These are phyloP conservation scores for Strix uralensis DNA, from an alignment of 2,113 vertebrate species.

Conservation along the genomic window DNA sequence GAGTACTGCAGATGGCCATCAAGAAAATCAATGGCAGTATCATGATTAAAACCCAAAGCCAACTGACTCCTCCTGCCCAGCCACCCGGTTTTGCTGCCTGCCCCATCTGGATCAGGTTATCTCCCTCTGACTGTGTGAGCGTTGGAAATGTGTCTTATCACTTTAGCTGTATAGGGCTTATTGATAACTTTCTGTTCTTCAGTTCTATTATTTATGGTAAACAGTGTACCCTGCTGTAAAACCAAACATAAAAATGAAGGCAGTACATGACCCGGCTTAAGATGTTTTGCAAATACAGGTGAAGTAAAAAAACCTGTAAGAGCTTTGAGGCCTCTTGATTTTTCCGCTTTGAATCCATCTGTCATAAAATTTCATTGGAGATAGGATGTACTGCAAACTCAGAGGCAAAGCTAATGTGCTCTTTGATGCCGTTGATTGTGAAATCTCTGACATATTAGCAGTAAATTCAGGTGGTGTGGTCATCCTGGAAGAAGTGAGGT, in stretches of 20 bases:
- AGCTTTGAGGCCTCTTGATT: background rate
- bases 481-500: background rate
- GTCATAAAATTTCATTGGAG: background rate
- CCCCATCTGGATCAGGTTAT: background rate
- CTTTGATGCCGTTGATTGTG: background rate
- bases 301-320: background rate
- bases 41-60: background rate
- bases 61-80: fast-evolving
- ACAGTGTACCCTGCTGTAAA: background rate
- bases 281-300: background rate
- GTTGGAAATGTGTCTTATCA: fast-evolving
- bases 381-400: background rate
- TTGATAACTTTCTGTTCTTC: background rate
- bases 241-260: background rate
- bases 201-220: background rate
- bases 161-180: background rate
- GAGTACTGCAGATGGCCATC: no score
- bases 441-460: background rate
- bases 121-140: background rate
- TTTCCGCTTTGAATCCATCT: background rate
- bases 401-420: background rate
- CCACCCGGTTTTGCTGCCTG: fast-evolving
- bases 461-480: background rate
- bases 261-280: fast-evolving
- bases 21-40: background rate